Base-by-base conservation (phyloP, 2,113 vertebrate species). In the Dolichallabes microphthalmus region DNA sequence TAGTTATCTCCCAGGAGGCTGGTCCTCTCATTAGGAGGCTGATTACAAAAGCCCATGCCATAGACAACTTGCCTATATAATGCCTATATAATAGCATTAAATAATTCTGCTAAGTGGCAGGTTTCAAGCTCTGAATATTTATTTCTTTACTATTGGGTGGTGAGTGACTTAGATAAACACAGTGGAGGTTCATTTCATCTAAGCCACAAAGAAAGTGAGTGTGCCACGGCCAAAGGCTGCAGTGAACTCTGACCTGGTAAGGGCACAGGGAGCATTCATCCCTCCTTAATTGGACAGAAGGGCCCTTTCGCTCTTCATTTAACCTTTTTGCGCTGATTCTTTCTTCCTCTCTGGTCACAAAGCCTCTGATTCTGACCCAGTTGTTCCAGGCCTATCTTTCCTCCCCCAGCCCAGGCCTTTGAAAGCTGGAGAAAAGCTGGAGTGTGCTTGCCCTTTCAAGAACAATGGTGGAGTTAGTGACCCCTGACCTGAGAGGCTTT, bases 401-500 rank as follows among this genome's bases (percentile, higher is more conserved):
- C 92, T 90, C 93, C 94, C 94, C 92, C 93, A 93, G 92, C 87
- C 85, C 87, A 86, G 91, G 91, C 89, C 90, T 93, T 93, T 94
- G 92, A 94, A 94, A 94, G 89, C 88, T 81, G 82, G 90, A 94
- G 91, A 91, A 94, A 95, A 94, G 94, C 93, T 93, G 93, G 91
- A 95, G 94, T 95, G 94, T 95, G 94, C 94, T 93, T 88, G 91
- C 92, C 92, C 93, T 91, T 93, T 89, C 91, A 89, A 87, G 91
- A 88, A 95, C 94, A 95, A 95, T 93, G 91, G 90, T 71, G 77
- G 93, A 94, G 94, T 95, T 94, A 94, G 92, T 95, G 95, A 94
- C 95, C 94, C 88, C 90, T 93, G 92, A 93, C 89, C 90, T 74
- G 3, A 20, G 66, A 85, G 91, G 88, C 90, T 91, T 88, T 86